phyloP scores from a whole-genome alignment of 1,140 invertebrate genomes.

The Drosophila pachea region DNA sequence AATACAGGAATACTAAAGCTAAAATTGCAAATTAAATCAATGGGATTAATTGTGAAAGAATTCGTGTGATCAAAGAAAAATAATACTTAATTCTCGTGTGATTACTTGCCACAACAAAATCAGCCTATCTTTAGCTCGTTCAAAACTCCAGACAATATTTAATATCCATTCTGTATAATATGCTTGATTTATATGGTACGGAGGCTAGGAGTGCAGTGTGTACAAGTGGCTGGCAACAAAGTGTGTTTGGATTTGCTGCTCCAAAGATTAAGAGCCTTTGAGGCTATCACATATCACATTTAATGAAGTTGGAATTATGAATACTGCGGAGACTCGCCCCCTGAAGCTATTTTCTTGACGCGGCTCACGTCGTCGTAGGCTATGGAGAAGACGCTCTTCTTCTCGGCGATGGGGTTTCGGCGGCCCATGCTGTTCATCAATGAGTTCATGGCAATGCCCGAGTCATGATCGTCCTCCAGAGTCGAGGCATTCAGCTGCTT shows the following conservation, averaged over 20 bases:
- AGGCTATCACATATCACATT: conserved; percentile 72
- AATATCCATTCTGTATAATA: too few relatives aligned
- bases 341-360: conserved; percentile 75
- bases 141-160: too few relatives aligned
- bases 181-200: too few relatives aligned
- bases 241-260: conserved; percentile 49
- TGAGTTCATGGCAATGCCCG: conserved; percentile 85
- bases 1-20: too few relatives aligned
- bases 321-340: conserved; percentile 76
- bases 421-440: conserved; percentile 81
- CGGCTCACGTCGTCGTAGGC: conserved; percentile 90
- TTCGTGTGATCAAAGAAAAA: too few relatives aligned
- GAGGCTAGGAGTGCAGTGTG: not conserved
- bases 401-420: conserved; percentile 88
- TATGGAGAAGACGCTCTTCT: conserved; percentile 96
- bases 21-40: too few relatives aligned
- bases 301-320: conserved; percentile 41
- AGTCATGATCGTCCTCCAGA: conserved; percentile 85
- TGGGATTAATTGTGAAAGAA: too few relatives aligned
- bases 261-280: conserved; percentile 65
- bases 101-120: too few relatives aligned
- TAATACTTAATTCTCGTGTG: too few relatives aligned
- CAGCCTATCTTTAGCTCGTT: too few relatives aligned
- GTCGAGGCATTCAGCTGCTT: conserved; percentile 75
- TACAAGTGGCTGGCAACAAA: conserved; percentile 36